Base-by-base conservation (phyloP, 23 tunicate genomes). In the Pegea sp. region DNA sequence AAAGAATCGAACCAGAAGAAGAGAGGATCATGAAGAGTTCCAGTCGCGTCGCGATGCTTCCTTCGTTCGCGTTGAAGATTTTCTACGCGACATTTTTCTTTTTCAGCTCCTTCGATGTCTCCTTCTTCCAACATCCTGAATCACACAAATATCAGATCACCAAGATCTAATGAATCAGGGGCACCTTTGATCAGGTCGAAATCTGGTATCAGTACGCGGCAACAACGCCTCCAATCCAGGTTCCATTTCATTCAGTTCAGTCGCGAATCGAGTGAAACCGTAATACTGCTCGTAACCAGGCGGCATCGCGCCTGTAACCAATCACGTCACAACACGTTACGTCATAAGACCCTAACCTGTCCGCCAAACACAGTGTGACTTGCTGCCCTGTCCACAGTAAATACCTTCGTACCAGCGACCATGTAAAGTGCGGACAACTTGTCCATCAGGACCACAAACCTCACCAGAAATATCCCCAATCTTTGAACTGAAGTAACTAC, bases 181-280 rank as follows among this genome's bases (percentile, higher is more conserved):
- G n/a, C 24, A 78, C 95, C 95, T 67, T 65, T 87, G 96, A 64
- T 87, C 96, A 7, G 96, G 96, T 33, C 96, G 64, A 33, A 64
- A 64, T 54, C 96, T 75, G 31, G 78, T 75, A 52, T 87, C 96
- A n/a, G 88, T 64, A 3, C 65, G 52, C 6, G 96, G 96, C 11
- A 87, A 58, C 4, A 60, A 13, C 8, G 65, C 30, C 0, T 11
- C 55, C 1, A 44, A 60, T 11, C 34, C 56, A 3, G 57, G 43
- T 4, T 38, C 60, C 0, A 87, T 34, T 30, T 87, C 96, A 46
- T 87, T 87, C 22, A 87, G 58, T 58, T 75, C 79, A 31, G 75
- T 76, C 5, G 96, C 96, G 32, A 87, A 87, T 22, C 60, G 67
- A n/a, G 96, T 68, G 69, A 87, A 87, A 11, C 96, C 96, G 44